Conservation (phyloP, 1,140 invertebrate species). For the Episyrphus balteatus region DNA sequence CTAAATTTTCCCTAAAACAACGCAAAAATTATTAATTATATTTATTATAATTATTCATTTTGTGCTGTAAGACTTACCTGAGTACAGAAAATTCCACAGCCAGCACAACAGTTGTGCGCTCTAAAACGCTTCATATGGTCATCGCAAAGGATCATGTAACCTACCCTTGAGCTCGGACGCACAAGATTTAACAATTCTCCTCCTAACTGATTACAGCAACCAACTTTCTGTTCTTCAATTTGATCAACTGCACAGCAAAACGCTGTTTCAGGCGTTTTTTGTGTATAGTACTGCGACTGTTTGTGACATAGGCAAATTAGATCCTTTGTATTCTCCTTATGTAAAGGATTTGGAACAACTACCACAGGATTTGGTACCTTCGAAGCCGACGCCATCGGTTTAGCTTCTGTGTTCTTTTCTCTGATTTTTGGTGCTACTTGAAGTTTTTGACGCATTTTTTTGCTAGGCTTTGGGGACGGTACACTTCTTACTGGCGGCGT, state of each 20-base stretch:
- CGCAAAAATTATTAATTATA: background rate
- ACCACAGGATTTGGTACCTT: slow-evolving; percentile 11
- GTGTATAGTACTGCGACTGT: slow-evolving; percentile 29
- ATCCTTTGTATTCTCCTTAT: slow-evolving; percentile 5
- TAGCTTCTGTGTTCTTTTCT: background rate
- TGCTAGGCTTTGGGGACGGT: slow-evolving; percentile 1
- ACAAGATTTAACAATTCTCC: slow-evolving; percentile 47
- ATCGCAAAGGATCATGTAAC: slow-evolving; percentile 74
- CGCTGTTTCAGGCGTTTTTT: slow-evolving; percentile 23
- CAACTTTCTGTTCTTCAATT: slow-evolving; percentile 64
- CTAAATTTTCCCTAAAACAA: slow-evolving; percentile 29
- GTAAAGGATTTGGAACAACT: slow-evolving; percentile 10
- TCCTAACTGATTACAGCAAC: slow-evolving; percentile 58
- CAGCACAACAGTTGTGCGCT: slow-evolving; percentile 79
- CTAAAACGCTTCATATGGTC: slow-evolving; percentile 65
- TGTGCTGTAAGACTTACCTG: slow-evolving; percentile 47
- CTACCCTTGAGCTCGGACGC: slow-evolving; percentile 65
- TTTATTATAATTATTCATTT: no score
- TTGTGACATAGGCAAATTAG: slow-evolving; percentile 32
- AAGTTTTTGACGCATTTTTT: background rate
- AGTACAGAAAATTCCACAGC: slow-evolving; percentile 83
- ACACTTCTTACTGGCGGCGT: background rate
- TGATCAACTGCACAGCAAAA: slow-evolving; percentile 62
- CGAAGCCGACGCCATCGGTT: background rate
- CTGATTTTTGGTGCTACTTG: background rate